Conservation (phyloP, 2,888 invertebrate species). For the Seira sanloemensis region DNA sequence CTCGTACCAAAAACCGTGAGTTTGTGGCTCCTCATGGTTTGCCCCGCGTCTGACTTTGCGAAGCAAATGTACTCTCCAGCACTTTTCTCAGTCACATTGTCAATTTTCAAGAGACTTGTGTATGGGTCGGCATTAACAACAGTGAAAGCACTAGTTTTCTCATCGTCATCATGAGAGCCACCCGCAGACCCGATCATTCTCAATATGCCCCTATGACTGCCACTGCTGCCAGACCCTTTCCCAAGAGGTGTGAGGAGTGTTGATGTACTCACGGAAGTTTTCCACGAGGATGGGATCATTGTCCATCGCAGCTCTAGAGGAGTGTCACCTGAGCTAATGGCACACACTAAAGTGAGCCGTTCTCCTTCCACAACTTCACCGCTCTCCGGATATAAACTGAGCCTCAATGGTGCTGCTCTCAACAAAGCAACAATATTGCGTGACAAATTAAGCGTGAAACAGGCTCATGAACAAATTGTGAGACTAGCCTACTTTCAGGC, state of each 20-base stretch:
- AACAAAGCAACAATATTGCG: slow-evolving; percentile 53
- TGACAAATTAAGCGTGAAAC: no score
- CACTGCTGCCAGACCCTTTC: no score
- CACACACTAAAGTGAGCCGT: slow-evolving; percentile 70
- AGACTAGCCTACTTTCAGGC: no score
- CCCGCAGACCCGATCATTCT: slow-evolving; percentile 39
- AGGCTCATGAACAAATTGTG: no score
- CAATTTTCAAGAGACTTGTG: slow-evolving; percentile 74
- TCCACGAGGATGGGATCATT: slow-evolving; percentile 54
- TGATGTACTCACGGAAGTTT: slow-evolving; percentile 20
- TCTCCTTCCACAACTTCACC: slow-evolving; percentile 70
- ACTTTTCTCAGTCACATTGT: slow-evolving; percentile 75
- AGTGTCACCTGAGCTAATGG: slow-evolving; percentile 70
- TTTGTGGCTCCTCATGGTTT: slow-evolving; percentile 66
- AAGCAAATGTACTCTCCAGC: slow-evolving; percentile 71
- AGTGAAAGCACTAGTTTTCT: slow-evolving; percentile 66
- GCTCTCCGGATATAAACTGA: slow-evolving; percentile 69
- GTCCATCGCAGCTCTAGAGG: slow-evolving; percentile 70
- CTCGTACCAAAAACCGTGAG: slow-evolving; percentile 71
- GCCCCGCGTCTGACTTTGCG: slow-evolving; percentile 68
- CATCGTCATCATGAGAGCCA: neutral
- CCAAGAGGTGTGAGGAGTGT: neutral
- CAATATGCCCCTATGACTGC: slow-evolving; percentile 6
- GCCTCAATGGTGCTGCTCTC: slow-evolving; percentile 70
- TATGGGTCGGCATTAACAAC: slow-evolving; percentile 79